Conservation (phyloP, 2,888 invertebrate genomes). For the Agrochola litura region DNA sequence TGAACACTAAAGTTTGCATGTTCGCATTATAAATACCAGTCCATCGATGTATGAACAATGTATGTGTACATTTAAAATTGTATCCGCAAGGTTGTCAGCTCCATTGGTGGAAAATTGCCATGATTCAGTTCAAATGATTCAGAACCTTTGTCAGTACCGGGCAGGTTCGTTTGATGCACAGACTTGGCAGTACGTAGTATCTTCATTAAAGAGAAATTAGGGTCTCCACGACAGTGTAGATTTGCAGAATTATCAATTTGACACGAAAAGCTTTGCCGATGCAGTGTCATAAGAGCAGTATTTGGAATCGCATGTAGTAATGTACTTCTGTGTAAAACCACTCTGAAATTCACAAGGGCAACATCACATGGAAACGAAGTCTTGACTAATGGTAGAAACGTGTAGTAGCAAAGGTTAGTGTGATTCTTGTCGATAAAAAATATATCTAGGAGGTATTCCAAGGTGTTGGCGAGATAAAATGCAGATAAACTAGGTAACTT, state of each 20-base stretch:
- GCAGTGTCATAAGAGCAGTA: constrained; percentile 78
- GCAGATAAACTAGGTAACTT: constrained; percentile 81
- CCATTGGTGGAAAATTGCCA: constrained; percentile 81
- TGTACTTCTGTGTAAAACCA: constrained; percentile 68
- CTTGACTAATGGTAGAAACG: constrained; percentile 81
- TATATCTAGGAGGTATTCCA: constrained; percentile 79
- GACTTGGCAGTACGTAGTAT: constrained; percentile 77
- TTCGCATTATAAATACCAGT: neutral
- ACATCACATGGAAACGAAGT: constrained; percentile 84
- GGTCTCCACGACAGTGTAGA: constrained; percentile 76
- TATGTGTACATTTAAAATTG: constrained; percentile 69
- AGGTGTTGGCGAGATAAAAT: constrained; percentile 73
- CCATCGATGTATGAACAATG: neutral
- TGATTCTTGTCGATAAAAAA: constrained; percentile 78
- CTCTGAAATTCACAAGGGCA: constrained; percentile 80
- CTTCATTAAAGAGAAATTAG: constrained; percentile 75
- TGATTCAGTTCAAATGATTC: constrained; percentile 71
- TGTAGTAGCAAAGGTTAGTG: constrained; percentile 74
- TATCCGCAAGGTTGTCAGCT: constrained; percentile 79
- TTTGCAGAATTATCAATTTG: constrained; percentile 67
- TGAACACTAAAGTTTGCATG: neutral
- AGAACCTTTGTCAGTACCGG: constrained; percentile 80
- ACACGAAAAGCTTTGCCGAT: constrained; percentile 81
- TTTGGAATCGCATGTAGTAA: constrained; percentile 67
- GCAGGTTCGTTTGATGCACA: constrained; percentile 81